Evolutionary conservation across 2,888 invertebrate species (phyloP).

Genomic region (Eilema griseolum): DNA sequence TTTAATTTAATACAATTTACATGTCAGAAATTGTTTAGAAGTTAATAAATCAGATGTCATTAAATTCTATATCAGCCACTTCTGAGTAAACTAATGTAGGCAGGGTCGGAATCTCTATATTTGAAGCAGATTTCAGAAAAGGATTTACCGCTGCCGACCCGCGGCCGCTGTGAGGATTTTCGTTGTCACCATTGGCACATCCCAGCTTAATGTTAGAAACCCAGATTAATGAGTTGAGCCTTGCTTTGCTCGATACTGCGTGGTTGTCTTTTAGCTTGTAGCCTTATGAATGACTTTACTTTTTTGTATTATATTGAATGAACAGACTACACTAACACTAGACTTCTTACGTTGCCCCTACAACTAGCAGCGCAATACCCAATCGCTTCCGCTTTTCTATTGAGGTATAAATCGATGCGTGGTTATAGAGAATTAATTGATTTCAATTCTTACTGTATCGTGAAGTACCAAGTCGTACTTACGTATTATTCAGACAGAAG

Average conservation of each 20-base stretch:
- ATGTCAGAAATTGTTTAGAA: background rate
- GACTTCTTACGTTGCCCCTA: background rate
- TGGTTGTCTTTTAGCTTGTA: slow-evolving; percentile 52
- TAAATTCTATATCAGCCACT: background rate
- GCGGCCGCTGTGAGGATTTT: slow-evolving; percentile 75
- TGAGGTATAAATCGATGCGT: slow-evolving; percentile 36
- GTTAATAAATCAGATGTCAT: background rate
- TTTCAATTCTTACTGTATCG: slow-evolving; percentile 27
- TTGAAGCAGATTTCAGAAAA: slow-evolving; percentile 75
- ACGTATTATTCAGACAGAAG: slow-evolving; percentile 34
- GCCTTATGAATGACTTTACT: slow-evolving; percentile 57
- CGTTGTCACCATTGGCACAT: slow-evolving; percentile 81
- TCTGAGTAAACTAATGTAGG: slow-evolving; percentile 41
- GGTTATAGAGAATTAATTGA: slow-evolving; percentile 23
- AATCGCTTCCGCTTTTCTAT: slow-evolving; percentile 37
- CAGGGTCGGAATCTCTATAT: slow-evolving; percentile 65
- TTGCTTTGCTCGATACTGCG: slow-evolving; percentile 55
- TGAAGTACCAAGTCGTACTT: slow-evolving; percentile 26
- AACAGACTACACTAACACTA: background rate
- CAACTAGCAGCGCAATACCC: slow-evolving; percentile 1
- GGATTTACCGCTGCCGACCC: slow-evolving; percentile 75
- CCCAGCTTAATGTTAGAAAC: slow-evolving; percentile 80
- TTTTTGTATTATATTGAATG: slow-evolving; percentile 32
- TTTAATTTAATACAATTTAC: background rate
- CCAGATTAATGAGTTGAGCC: slow-evolving; percentile 83